phyloP scores from a whole-genome alignment of 2,113 vertebrate genomes.

The Solenodon paradoxus region DNA sequence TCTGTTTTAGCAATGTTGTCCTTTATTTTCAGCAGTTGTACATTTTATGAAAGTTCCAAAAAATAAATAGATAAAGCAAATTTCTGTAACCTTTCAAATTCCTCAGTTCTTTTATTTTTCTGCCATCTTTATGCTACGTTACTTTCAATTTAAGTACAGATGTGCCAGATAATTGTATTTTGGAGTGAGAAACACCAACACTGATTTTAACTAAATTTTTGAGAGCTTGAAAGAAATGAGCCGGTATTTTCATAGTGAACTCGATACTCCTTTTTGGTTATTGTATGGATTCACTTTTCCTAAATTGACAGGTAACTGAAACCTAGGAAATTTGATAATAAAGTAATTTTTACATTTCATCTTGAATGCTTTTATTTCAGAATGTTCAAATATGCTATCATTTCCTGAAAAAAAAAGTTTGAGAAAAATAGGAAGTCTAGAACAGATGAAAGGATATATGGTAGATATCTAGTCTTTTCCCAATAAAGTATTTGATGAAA shows the following conservation, averaged over 20 bases:
- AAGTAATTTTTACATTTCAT: not conserved
- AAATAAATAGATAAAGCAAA: no score
- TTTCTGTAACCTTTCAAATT: not conserved
- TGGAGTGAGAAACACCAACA: not conserved
- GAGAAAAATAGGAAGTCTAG: not conserved
- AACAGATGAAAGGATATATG: slow-evolving; percentile 42
- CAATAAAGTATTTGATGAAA: slow-evolving; percentile 59
- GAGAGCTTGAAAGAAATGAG: not conserved
- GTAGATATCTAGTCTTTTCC: slow-evolving; percentile 27
- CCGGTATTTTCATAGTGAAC: not conserved
- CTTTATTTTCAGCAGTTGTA: not conserved
- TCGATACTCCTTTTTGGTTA: slow-evolving; percentile 30
- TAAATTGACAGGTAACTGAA: slow-evolving; percentile 32
- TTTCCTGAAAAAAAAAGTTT: not conserved
- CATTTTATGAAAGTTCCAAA: not conserved
- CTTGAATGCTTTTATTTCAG: not conserved
- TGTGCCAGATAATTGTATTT: not conserved
- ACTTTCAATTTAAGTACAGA: not conserved
- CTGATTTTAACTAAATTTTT: not conserved
- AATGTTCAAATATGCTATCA: not conserved
- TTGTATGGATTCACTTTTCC: slow-evolving; percentile 33
- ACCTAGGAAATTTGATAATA: not conserved
- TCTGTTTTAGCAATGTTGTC: not conserved
- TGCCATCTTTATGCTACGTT: not conserved
- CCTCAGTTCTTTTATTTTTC: not conserved